Conservation (phyloP, 35 echinoderm and acorn worm species). For the Chiridota heheva region DNA sequence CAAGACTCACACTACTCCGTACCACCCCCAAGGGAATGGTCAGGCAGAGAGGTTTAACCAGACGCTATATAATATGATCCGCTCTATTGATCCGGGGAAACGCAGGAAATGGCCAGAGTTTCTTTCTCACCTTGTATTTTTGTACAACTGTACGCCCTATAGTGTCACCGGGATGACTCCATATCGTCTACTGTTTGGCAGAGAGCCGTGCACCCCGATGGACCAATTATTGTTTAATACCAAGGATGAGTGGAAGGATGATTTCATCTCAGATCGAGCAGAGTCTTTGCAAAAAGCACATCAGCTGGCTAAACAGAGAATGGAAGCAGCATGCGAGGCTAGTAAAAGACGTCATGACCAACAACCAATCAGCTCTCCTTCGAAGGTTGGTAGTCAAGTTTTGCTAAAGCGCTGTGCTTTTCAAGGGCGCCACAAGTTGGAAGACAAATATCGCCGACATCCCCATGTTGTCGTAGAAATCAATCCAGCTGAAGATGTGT, state of each 20-base stretch:
- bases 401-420: conserved; percentile 19
- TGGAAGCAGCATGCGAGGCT: not conserved
- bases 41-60: conserved; percentile 37
- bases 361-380: conserved; percentile 4
- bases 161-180: conserved; percentile 28
- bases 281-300: conserved; percentile 1
- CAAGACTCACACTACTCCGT: conserved; percentile 40
- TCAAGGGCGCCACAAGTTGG: conserved; percentile 30
- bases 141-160: conserved; percentile 51
- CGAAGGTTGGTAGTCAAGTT: conserved; percentile 7
- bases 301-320: not conserved
- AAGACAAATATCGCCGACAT: conserved; percentile 13
- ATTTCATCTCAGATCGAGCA: conserved; percentile 14
- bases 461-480: conserved; percentile 1
- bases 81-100: conserved; percentile 17
- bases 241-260: conserved; percentile 21
- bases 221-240: conserved; percentile 35
- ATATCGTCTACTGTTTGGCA: conserved; percentile 29
- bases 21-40: conserved; percentile 43
- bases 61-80: conserved; percentile 40
- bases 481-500: conserved; percentile 19
- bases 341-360: not conserved
- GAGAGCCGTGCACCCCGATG: conserved; percentile 30
- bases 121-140: conserved; percentile 33
- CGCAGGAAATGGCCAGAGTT: conserved; percentile 54